Evolutionary conservation across 2,113 vertebrate genomes (phyloP).

Genomic region (Oxyruncus cristatus): DNA sequence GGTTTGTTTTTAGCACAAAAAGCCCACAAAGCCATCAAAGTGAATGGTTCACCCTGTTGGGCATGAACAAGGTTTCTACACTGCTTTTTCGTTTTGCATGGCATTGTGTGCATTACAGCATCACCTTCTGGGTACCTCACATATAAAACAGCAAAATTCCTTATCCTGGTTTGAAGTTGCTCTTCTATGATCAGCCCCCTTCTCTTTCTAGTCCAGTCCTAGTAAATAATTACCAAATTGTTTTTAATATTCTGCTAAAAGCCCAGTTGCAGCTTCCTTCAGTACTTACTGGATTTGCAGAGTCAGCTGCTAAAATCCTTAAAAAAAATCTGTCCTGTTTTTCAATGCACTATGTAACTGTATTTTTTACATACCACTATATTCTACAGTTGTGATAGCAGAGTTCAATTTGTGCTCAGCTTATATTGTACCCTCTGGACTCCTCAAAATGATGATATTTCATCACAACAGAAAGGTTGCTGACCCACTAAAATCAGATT

Average conservation of each 20-base stretch:
- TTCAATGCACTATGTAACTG: neutral
- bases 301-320: neutral
- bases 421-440: neutral
- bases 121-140: neutral
- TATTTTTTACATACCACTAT: neutral
- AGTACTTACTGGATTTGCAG: neutral
- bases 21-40: neutral
- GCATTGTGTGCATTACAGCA: neutral
- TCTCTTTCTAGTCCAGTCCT: neutral
- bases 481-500: neutral
- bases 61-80: neutral
- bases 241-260: neutral
- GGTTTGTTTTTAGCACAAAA: neutral
- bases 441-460: neutral
- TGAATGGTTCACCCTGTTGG: neutral
- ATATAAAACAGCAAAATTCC: neutral
- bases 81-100: neutral
- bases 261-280: neutral
- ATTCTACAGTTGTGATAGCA: neutral
- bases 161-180: neutral
- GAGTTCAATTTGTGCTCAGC: neutral
- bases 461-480: neutral
- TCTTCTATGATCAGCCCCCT: neutral
- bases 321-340: neutral
- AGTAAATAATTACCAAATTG: neutral